phyloP scores from a whole-genome alignment of 1,140 invertebrate genomes.

The Wasmannia auropunctata region DNA sequence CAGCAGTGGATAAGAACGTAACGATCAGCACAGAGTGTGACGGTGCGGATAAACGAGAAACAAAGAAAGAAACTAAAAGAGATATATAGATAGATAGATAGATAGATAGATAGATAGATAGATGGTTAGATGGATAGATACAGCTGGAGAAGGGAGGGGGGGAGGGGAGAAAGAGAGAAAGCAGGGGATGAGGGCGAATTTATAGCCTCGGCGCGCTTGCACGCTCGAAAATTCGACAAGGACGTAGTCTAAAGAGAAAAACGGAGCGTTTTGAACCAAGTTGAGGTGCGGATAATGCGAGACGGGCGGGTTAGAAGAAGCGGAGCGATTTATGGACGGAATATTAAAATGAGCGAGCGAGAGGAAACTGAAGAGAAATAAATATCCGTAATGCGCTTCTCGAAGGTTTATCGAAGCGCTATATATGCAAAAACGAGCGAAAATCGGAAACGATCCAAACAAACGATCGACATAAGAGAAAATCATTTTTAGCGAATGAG shows the following conservation, averaged over 20 bases:
- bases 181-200: not conserved
- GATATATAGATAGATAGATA: not conserved
- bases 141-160: not conserved
- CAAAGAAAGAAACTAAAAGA: not conserved
- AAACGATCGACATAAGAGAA: not conserved
- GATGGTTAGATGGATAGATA: not conserved
- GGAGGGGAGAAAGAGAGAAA: not conserved
- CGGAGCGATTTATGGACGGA: constrained; percentile 37
- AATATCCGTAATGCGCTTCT: constrained; percentile 45
- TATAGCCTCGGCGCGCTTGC: constrained; percentile 39
- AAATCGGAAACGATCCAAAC: constrained; percentile 31
- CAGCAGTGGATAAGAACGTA: constrained; percentile 32
- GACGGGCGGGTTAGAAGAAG: constrained; percentile 8
- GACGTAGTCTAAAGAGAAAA: constrained; percentile 44
- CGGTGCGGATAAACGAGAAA: constrained; percentile 10
- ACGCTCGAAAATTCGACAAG: constrained; percentile 55
- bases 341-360: constrained; percentile 55
- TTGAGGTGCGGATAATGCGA: constrained; percentile 44
- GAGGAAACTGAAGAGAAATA: constrained; percentile 50
- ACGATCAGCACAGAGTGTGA: constrained; percentile 15
- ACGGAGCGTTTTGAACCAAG: constrained; percentile 43
- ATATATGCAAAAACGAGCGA: constrained; percentile 8
- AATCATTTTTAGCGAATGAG: not conserved
- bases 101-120: not conserved
- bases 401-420: constrained; percentile 21